Conservation (phyloP, 2,888 invertebrate species). For the Netelia fuscicornis region DNA sequence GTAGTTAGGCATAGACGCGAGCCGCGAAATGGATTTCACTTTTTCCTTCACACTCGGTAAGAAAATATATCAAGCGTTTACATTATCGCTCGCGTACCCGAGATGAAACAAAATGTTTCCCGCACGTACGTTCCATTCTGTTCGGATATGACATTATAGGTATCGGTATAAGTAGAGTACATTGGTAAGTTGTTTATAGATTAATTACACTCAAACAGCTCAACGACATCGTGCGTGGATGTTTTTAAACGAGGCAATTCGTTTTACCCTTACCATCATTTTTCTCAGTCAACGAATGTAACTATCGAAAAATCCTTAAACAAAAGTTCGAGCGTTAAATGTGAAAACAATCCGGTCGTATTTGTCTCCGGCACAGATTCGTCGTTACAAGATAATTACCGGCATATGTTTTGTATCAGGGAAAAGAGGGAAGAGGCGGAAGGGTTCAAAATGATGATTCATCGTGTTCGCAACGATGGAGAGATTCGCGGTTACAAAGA, state of each 20-base stretch:
- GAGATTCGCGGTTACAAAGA: conserved; percentile 29
- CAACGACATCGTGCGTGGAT: conserved; percentile 18
- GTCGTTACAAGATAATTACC: conserved; percentile 2
- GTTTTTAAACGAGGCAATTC: conserved; percentile 11
- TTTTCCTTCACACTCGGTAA: conserved; percentile 57
- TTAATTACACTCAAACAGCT: conserved; percentile 55
- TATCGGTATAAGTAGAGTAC: conserved; percentile 37
- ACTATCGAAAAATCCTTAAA: neutral
- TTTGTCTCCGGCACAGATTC: neutral
- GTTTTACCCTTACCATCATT: conserved; percentile 9
- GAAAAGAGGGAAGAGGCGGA: neutral
- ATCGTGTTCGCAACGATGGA: neutral
- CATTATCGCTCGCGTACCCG: conserved; percentile 57
- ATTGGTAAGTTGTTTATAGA: conserved; percentile 32
- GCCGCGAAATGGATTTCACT: conserved; percentile 26
- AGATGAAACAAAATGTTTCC: conserved; percentile 44
- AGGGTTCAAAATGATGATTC: neutral
- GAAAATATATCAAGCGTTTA: conserved; percentile 62
- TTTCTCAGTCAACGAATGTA: neutral
- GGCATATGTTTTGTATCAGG: neutral
- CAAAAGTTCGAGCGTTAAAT: neutral
- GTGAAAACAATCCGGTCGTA: conserved; percentile 2
- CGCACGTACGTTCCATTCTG: conserved; percentile 46
- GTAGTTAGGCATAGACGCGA: conserved; percentile 29
- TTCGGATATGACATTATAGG: conserved; percentile 58